These are phyloP conservation scores for Capitulum mitella DNA, from an alignment of 2,888 invertebrate genomes.

Conservation along the genomic window DNA sequence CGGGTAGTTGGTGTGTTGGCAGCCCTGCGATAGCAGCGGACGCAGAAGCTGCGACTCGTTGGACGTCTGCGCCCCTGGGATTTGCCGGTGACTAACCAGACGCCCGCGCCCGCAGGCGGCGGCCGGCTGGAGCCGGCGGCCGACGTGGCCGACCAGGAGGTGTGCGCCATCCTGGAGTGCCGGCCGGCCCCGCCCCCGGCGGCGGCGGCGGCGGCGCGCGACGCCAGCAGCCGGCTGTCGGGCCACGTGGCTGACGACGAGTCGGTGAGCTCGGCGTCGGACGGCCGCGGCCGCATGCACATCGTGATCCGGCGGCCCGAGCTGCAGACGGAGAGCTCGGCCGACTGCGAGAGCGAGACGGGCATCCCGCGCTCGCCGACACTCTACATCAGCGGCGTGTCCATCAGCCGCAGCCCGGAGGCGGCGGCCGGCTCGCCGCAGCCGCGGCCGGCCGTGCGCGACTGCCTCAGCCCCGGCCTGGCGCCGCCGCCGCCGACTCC, in stretches of 20 bases:
- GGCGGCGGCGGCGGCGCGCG: not conserved
- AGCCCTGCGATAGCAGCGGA: too few species aligned
- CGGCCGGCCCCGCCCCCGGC: not conserved
- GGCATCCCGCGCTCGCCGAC: slow-evolving; percentile 53
- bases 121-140: not conserved
- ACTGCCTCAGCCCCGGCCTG: slow-evolving; percentile 49
- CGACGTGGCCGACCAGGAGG: slow-evolving; percentile 2
- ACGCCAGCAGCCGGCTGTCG: not conserved
- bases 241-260: slow-evolving; percentile 8
- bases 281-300: slow-evolving; percentile 30
- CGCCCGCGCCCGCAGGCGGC: not conserved
- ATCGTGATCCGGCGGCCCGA: slow-evolving; percentile 28
- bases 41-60: too few species aligned
- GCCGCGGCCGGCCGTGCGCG: slow-evolving; percentile 41
- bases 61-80: too few species aligned
- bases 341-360: slow-evolving; percentile 53
- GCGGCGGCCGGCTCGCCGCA: slow-evolving; percentile 32
- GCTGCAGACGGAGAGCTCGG: slow-evolving; percentile 34
- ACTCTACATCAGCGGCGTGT: slow-evolving; percentile 53
- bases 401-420: slow-evolving; percentile 47
- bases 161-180: not conserved
- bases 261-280: not conserved
- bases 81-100: too few species aligned
- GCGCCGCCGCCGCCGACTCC: slow-evolving; percentile 44
- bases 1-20: too few species aligned